Conservation (phyloP, 1,140 invertebrate species). For the Drepana arcuata region DNA sequence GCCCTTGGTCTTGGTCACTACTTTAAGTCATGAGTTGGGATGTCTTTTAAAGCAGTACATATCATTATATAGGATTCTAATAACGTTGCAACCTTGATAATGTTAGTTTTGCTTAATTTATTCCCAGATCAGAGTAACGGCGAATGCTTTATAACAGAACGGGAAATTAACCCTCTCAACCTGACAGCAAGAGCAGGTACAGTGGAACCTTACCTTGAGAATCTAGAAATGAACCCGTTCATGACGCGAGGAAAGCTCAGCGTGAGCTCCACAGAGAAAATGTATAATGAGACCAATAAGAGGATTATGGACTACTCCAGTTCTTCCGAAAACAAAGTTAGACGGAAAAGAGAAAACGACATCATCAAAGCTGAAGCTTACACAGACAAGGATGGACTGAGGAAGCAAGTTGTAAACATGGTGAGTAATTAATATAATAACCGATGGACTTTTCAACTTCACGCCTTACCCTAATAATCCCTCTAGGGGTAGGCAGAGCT, state of each 20-base stretch:
- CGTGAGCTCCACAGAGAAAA: constrained; percentile 37
- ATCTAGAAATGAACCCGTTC: constrained; percentile 54
- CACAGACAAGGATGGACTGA: constrained; percentile 79
- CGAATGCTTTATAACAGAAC: constrained; percentile 74
- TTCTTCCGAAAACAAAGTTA: constrained; percentile 43
- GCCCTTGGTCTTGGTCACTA: too few species aligned
- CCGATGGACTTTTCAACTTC: too few species aligned
- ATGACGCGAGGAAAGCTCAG: constrained; percentile 39
- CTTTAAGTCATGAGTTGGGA: too few species aligned
- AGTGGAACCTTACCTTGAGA: constrained; percentile 58
- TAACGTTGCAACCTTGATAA: too few species aligned
- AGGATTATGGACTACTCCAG: constrained; percentile 35
- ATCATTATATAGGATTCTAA: too few species aligned
- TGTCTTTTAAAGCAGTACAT: too few species aligned
- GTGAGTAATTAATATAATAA: too few species aligned
- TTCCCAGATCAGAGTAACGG: constrained; percentile 74
- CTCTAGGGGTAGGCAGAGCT: too few species aligned
- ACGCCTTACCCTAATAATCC: too few species aligned
- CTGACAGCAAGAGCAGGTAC: constrained; percentile 72
- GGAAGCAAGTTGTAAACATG: constrained; percentile 83
- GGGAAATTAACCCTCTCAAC: constrained; percentile 80
- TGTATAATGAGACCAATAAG: constrained; percentile 74
- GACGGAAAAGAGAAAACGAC: constrained; percentile 79
- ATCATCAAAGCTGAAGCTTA: constrained; percentile 81
- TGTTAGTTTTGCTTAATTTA: too few species aligned